Base-by-base conservation (phyloP, 2,888 invertebrate genomes). In the Xestobium rufovillosum region DNA sequence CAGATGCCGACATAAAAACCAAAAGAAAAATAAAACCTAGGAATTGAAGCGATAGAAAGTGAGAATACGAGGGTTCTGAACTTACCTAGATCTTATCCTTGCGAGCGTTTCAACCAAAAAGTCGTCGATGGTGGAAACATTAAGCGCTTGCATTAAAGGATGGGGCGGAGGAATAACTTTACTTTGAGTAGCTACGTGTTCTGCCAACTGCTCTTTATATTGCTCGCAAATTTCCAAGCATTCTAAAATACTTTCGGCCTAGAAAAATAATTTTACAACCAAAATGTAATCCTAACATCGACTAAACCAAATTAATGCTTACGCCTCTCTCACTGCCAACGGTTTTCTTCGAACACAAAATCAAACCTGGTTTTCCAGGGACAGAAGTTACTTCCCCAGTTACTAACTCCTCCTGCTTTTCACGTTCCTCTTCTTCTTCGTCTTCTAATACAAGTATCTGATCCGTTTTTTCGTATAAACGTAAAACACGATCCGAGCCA, bases 381-480 rank as follows among this genome's bases (percentile, higher is more conserved):
- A 83, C 75, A 0, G 73, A 66, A 3, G 80, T 78, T 58, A 73
- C 75, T 38, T 85, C 84, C 0, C 82, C 84, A 0, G 84, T 84
- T 9, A 80, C 83, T 14, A 86, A 67, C 49, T 70, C 72, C 56
- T 84, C 80, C 50, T 76, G 70, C 45, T 83, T 81, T 59, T 85
- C 87, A 23, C 90, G 81, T 54, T 83, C 85, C 57, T 82, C 75
- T 57, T 98, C 96, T 51, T 83, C 79, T 41, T 85, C 79, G 60
- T 98, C 98, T 55, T 92, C 83, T 8, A 97, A 68, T n/a, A 97
- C 87, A 29, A 98, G 72, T 2, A 87, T 80, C 65, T 97, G 92
- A 23, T 84, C 80, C 0, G 89, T 83, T 55, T 85, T 81, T 63
- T 89, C 78, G 73, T 79, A 92, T 39, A 96, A 64, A 1, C 97